These are phyloP conservation scores for Agriopis aurantiaria DNA, from an alignment of 2,888 invertebrate species.

Conservation along the genomic window DNA sequence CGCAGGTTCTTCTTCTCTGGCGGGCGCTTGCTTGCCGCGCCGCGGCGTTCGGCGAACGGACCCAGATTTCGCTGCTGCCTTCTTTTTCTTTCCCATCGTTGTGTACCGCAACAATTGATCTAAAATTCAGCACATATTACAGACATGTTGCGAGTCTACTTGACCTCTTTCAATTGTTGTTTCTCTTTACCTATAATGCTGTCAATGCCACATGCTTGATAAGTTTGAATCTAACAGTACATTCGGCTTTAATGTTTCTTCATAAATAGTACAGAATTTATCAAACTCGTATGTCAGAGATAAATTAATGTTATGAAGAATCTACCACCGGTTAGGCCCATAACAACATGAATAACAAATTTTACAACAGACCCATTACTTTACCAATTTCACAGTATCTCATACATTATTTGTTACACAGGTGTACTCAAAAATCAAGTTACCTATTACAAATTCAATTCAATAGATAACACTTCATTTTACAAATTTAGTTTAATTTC, in stretches of 20 bases:
- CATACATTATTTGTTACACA: conserved; percentile 16
- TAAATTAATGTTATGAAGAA: background rate
- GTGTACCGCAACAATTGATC: conserved; percentile 62
- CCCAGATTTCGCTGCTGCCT: conserved; percentile 68
- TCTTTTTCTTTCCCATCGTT: conserved; percentile 79
- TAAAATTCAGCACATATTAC: conserved; percentile 56
- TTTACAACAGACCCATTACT: conserved; percentile 69
- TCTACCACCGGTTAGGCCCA: conserved; percentile 67
- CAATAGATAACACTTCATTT: conserved; percentile 33
- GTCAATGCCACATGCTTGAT: conserved; percentile 73
- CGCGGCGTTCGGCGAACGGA: conserved; percentile 72
- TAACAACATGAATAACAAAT: conserved; percentile 48
- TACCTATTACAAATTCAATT: conserved; percentile 6
- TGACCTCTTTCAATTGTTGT: conserved; percentile 76
- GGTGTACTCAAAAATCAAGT: conserved; percentile 3
- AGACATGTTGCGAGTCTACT: conserved; percentile 50
- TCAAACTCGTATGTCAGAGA: background rate
- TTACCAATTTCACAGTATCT: conserved; percentile 42
- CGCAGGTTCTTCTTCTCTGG: conserved; percentile 61
- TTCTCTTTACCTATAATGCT: conserved; percentile 51
- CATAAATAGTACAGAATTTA: background rate
- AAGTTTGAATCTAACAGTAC: conserved; percentile 20
- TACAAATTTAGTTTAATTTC: conserved; percentile 11
- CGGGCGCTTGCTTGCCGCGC: conserved; percentile 71
- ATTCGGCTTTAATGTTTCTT: background rate